These are phyloP conservation scores for Polyergus mexicanus DNA, from an alignment of 1,140 invertebrate species.

Conservation along the genomic window DNA sequence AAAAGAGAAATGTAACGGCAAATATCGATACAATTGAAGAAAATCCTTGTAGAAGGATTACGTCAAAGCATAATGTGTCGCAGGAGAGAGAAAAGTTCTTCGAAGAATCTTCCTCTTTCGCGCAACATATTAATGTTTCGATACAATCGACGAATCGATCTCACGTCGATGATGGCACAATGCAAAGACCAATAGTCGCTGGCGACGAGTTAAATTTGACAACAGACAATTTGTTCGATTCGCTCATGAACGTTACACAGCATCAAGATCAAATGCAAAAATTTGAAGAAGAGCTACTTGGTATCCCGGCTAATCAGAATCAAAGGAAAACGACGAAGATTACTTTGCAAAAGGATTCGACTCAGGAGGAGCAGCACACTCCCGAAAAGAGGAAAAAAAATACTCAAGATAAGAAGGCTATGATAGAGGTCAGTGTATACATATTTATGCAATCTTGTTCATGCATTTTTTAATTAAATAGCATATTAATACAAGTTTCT, in stretches of 20 bases:
- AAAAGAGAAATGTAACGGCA: neutral
- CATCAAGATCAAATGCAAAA: slow-evolving; percentile 66
- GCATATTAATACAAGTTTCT: neutral
- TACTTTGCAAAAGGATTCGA: neutral
- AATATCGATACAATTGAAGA: neutral
- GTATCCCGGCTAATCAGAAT: slow-evolving; percentile 7
- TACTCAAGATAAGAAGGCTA: neutral
- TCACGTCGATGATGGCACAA: neutral
- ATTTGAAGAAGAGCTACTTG: slow-evolving; percentile 74
- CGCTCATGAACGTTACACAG: slow-evolving; percentile 72
- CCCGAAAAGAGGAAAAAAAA: neutral
- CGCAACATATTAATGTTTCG: neutral
- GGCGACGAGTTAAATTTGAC: neutral
- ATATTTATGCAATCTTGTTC: neutral
- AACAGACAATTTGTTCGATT: slow-evolving; percentile 42
- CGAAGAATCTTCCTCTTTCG: neutral
- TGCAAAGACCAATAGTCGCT: neutral
- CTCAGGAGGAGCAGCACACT: neutral
- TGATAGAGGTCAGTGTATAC: neutral
- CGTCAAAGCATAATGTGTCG: slow-evolving; percentile 1
- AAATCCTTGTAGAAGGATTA: neutral
- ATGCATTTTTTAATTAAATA: neutral
- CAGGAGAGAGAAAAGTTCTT: neutral
- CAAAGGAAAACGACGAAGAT: neutral
- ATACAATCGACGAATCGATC: neutral